Conservation (phyloP, 1,140 invertebrate species). For the Tetramorium alpestre region DNA sequence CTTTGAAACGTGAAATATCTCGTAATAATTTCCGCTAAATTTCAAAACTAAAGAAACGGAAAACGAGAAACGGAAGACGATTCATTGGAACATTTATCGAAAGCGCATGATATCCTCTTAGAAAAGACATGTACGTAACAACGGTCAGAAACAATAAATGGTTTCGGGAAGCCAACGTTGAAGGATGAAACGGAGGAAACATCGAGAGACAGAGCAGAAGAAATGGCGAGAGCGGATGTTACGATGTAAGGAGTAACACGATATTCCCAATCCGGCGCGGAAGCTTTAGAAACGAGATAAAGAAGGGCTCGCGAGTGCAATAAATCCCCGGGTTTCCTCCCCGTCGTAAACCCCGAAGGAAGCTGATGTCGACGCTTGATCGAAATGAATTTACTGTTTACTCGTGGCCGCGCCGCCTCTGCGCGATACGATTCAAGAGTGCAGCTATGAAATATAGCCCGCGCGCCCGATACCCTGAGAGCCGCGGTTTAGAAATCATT, state of each 20-base stretch:
- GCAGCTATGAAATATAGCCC: slow-evolving; percentile 45
- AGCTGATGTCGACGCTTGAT: slow-evolving; percentile 60
- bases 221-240: slow-evolving; percentile 46
- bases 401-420: slow-evolving; percentile 62
- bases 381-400: slow-evolving; percentile 80
- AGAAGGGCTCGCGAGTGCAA: slow-evolving; percentile 73
- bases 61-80: background rate
- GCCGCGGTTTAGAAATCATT: slow-evolving; percentile 56
- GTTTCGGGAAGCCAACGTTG: slow-evolving; percentile 44
- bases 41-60: background rate
- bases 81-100: background rate
- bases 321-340: slow-evolving; percentile 70
- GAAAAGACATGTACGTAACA: slow-evolving; percentile 2
- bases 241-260: slow-evolving; percentile 56
- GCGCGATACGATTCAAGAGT: slow-evolving; percentile 47
- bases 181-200: slow-evolving; percentile 16
- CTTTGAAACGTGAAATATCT: background rate
- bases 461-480: slow-evolving; percentile 17
- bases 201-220: background rate
- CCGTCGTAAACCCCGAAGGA: slow-evolving; percentile 34
- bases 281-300: slow-evolving; percentile 77
- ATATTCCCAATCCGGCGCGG: slow-evolving; percentile 71
- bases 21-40: background rate
- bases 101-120: slow-evolving; percentile 19
- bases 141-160: slow-evolving; percentile 52